Evolutionary conservation across 2,113 vertebrate species (phyloP).

Genomic region (Thryonomys swinderianus): DNA sequence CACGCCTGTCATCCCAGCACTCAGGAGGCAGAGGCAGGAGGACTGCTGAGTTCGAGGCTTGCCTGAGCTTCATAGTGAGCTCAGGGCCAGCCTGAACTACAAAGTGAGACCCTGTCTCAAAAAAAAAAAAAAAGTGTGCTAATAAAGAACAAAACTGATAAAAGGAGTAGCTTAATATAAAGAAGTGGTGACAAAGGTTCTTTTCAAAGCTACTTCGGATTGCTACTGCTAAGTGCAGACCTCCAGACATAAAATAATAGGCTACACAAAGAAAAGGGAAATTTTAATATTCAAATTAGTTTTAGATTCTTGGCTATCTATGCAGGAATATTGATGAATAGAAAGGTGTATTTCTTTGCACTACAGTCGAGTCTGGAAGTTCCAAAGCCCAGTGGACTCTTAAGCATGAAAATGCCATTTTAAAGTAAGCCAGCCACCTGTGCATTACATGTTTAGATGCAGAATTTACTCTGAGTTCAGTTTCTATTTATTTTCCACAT

Average conservation of each 20-base stretch:
- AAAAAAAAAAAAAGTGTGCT: too few relatives aligned
- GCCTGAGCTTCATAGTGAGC: too few relatives aligned
- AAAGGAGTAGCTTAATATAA: neutral
- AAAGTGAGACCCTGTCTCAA: too few relatives aligned
- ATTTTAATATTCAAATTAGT: neutral
- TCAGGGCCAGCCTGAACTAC: too few relatives aligned
- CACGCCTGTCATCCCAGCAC: too few relatives aligned
- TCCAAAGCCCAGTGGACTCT: neutral
- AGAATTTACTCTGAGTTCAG: neutral
- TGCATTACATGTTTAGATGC: neutral
- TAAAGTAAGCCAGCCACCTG: neutral
- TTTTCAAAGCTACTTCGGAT: neutral
- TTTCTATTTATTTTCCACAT: neutral
- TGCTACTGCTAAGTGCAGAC: neutral
- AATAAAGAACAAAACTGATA: too few relatives aligned
- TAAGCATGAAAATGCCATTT: neutral
- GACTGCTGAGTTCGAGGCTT: too few relatives aligned
- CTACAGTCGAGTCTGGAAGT: neutral
- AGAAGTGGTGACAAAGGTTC: neutral
- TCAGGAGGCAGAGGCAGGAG: too few relatives aligned
- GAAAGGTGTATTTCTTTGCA: neutral
- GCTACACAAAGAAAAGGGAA: neutral
- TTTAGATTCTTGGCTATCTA: neutral
- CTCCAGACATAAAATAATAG: neutral
- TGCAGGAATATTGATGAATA: neutral